A percentile compares a stretch with the other conserved stretches of the same genome.
phyloP scores from a whole-genome alignment of 2,797 vertebrate species.

The Smutsia gigantea region DNA sequence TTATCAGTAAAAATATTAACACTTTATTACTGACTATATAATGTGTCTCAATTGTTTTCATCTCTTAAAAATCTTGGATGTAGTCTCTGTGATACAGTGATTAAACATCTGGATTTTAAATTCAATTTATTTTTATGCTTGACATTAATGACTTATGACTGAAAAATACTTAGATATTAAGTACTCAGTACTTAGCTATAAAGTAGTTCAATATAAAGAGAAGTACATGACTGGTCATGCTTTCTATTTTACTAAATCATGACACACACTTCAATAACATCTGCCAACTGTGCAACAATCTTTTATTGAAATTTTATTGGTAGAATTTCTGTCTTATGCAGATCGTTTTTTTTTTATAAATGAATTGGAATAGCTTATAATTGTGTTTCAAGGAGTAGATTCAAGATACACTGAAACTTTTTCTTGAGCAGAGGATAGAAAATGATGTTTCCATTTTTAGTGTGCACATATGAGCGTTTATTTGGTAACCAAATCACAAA shows the following conservation, averaged over 20 bases:
- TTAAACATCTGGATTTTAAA: not conserved
- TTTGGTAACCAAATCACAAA: not conserved
- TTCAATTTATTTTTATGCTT: not conserved
- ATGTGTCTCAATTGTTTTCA: not conserved
- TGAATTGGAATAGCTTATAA: not conserved
- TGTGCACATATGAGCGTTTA: not conserved
- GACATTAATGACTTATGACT: not conserved
- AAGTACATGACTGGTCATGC: not conserved
- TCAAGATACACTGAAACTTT: constrained; percentile 28
- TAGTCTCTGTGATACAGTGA: not conserved
- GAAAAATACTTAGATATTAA: not conserved
- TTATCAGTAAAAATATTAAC: not conserved
- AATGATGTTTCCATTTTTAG: not conserved
- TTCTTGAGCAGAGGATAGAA: not conserved
- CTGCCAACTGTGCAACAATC: not conserved
- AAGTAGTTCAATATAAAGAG: not conserved
- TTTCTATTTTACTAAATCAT: not conserved
- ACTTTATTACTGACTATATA: not conserved
- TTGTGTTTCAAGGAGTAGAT: not conserved
- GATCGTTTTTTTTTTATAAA: not conserved
- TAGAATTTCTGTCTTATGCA: not conserved
- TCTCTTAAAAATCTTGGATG: not conserved
- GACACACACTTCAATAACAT: not conserved
- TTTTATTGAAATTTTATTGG: not conserved
- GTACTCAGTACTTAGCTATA: no score